These are phyloP conservation scores for Sinocyclocheilus anophthalmus DNA, from an alignment of 2,113 vertebrate species.

Conservation along the genomic window DNA sequence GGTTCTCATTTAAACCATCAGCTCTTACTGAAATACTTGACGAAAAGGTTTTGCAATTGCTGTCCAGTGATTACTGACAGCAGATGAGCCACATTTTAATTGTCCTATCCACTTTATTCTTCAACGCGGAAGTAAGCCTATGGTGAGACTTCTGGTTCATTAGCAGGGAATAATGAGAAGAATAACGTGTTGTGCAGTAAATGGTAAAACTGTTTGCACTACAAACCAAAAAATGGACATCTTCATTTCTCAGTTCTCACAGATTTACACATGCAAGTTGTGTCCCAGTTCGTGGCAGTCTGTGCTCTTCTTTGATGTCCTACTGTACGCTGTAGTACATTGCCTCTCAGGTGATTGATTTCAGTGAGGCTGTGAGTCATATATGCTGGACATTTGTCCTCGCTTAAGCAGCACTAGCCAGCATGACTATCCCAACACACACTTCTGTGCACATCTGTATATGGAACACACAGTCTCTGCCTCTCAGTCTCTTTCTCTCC, in stretches of 20 bases:
- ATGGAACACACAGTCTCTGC: not conserved
- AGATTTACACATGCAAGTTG: not conserved
- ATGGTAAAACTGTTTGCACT: too few species aligned
- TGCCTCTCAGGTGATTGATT: not conserved
- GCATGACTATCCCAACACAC: not conserved
- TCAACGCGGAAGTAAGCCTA: too few species aligned
- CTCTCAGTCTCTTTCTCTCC: not conserved
- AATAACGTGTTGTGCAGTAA: too few species aligned
- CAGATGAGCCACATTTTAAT: not conserved
- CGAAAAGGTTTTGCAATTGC: not conserved
- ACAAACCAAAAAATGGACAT: too few species aligned
- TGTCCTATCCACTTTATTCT: too few species aligned
- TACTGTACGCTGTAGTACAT: not conserved
- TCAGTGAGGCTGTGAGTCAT: not conserved
- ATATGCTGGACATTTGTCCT: not conserved
- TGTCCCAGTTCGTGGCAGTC: not conserved
- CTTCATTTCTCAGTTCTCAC: not conserved
- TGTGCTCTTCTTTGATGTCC: slow-evolving; percentile 16
- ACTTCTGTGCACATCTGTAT: not conserved
- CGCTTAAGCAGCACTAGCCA: not conserved
- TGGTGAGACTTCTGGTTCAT: too few species aligned
- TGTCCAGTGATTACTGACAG: not conserved
- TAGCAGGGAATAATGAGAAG: too few species aligned
- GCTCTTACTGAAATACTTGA: slow-evolving; percentile 16
- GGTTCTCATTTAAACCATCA: slow-evolving; percentile 1